Evolutionary conservation across 1,140 invertebrate species (phyloP).

Genomic region (Drosophila neocordata): DNA sequence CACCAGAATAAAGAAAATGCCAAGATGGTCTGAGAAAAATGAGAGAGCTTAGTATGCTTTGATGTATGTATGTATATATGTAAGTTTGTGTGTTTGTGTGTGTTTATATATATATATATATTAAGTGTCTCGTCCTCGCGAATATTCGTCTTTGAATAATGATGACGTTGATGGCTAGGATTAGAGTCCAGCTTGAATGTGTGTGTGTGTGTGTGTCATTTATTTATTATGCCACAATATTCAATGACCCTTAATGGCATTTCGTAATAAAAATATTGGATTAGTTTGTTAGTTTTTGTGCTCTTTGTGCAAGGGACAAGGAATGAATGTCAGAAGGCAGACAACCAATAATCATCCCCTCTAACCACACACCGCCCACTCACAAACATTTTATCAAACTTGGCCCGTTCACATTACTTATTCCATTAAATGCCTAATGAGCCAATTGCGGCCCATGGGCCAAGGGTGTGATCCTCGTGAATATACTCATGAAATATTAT

Average conservation of each 20-base stretch:
- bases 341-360: slow-evolving; percentile 38
- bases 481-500: background rate
- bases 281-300: slow-evolving; percentile 74
- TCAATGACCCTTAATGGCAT: slow-evolving; percentile 81
- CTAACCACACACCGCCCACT: slow-evolving; percentile 21
- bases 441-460: slow-evolving; percentile 55
- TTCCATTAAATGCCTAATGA: slow-evolving; percentile 80
- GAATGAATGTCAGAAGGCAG: slow-evolving; percentile 30
- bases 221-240: slow-evolving; percentile 81
- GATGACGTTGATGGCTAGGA: slow-evolving; percentile 77
- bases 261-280: slow-evolving; percentile 82
- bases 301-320: background rate
- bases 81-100: slow-evolving; percentile 51
- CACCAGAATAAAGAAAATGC: too few species aligned
- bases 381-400: slow-evolving; percentile 70
- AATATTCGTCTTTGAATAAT: slow-evolving; percentile 78
- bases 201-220: slow-evolving; percentile 46
- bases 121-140: slow-evolving; percentile 22
- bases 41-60: slow-evolving; percentile 64
- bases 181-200: slow-evolving; percentile 42
- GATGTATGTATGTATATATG: slow-evolving; percentile 73
- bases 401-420: slow-evolving; percentile 58
- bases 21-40: slow-evolving; percentile 9
- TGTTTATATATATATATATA: too few species aligned
- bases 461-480: background rate